Conservation (phyloP, 37 sponge, comb jelly and placozoan species). For the Agelas oroides region DNA sequence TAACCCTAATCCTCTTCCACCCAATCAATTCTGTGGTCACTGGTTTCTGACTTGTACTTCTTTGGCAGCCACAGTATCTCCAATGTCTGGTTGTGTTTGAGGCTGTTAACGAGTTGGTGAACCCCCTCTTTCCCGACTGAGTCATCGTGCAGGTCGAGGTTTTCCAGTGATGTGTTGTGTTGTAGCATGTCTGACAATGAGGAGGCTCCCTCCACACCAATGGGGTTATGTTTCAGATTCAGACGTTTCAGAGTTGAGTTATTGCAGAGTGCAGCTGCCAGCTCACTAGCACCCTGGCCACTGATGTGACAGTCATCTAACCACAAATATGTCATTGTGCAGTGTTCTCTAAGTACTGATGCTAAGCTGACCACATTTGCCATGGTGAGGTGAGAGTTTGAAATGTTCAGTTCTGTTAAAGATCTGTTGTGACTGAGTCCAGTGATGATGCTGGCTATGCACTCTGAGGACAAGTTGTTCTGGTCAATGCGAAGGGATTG, state of each 20-base stretch:
- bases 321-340: too few relatives aligned
- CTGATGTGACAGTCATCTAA: not conserved
- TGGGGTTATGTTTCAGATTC: not conserved
- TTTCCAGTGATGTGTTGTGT: not conserved
- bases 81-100: not conserved
- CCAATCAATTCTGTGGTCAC: too few relatives aligned
- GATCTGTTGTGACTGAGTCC: constrained; percentile 17
- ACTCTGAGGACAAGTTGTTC: not conserved
- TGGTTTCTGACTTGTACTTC: too few relatives aligned
- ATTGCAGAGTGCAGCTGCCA: not conserved
- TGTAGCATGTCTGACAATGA: not conserved
- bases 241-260: not conserved
- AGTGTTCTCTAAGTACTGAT: too few relatives aligned
- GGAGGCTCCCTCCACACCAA: not conserved
- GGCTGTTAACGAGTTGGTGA: not conserved
- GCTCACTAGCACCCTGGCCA: not conserved
- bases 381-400: too few relatives aligned
- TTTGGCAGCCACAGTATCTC: too few relatives aligned
- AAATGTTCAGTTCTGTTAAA: too few relatives aligned
- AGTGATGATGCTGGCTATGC: not conserved
- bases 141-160: not conserved
- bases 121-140: not conserved
- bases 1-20: too few relatives aligned
- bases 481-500: not conserved
- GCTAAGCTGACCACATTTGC: too few relatives aligned